Percentiles rank a stretch among this genome's conserved stretches.
phyloP scores from a whole-genome alignment of 2,797 vertebrate genomes.

The Lepidocolaptes lacrymiger region DNA sequence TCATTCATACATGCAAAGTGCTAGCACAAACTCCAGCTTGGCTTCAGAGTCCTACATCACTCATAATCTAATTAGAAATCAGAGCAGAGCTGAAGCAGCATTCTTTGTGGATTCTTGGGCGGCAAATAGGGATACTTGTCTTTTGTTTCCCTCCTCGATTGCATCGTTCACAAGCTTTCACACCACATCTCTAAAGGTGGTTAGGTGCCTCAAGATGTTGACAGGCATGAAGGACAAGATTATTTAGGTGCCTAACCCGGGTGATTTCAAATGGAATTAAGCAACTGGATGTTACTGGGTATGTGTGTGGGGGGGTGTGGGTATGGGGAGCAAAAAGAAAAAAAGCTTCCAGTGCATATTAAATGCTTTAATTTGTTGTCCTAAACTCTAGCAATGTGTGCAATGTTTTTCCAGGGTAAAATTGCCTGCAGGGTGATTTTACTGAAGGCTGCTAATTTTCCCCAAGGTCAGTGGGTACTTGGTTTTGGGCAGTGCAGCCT shows the following conservation, averaged over 20 bases:
- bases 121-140: conserved; percentile 69
- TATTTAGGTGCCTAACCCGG: conserved; percentile 55
- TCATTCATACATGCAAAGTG: conserved; percentile 57
- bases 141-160: conserved; percentile 67
- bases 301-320: not conserved
- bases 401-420: not conserved
- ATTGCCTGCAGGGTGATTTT: not conserved
- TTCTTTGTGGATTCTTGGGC: conserved; percentile 71
- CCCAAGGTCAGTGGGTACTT: not conserved
- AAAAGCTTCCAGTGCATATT: not conserved
- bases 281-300: conserved; percentile 37
- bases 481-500: not conserved
- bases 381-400: not conserved
- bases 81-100: conserved; percentile 68
- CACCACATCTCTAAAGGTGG: conserved; percentile 65
- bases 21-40: conserved; percentile 66
- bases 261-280: conserved; percentile 62
- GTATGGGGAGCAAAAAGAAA: not conserved
- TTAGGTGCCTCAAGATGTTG: conserved; percentile 71
- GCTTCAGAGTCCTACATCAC: conserved; percentile 69
- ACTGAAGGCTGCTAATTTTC: not conserved
- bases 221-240: conserved; percentile 73
- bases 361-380: conserved; percentile 50
- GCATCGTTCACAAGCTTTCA: conserved; percentile 58
- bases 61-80: conserved; percentile 72